A percentile compares a stretch with the other conserved stretches of the same genome.
Conservation (phyloP, 2,113 vertebrate species). For the Calidris pygmaea region DNA sequence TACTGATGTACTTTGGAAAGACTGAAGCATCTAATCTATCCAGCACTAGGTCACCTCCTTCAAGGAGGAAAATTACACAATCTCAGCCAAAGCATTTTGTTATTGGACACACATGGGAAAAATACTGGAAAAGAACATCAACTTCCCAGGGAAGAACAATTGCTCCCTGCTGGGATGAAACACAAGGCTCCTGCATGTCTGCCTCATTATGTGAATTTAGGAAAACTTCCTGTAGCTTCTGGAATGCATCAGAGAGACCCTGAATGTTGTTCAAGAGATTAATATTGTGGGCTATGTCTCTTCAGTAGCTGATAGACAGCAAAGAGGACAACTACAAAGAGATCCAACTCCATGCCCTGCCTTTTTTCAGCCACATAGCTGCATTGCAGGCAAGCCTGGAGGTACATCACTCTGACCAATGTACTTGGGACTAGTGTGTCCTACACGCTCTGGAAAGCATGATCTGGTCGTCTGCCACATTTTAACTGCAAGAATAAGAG, state of each 20-base stretch:
- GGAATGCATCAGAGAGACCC: neutral
- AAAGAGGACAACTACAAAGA: neutral
- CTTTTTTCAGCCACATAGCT: neutral
- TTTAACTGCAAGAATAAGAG: neutral
- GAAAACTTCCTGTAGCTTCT: neutral
- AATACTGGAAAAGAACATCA: conserved; percentile 1
- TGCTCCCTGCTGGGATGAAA: neutral
- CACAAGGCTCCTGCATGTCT: neutral
- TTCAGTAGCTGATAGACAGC: neutral
- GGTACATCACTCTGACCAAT: neutral
- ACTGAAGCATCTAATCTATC: neutral
- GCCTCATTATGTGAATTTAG: conserved; percentile 18
- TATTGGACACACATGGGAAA: neutral
- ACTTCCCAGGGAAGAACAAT: neutral
- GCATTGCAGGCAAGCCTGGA: neutral
- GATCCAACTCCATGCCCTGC: neutral
- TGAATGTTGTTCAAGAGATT: neutral
- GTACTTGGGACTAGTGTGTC: neutral
- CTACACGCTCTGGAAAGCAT: neutral
- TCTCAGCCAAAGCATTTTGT: neutral
- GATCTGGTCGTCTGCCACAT: neutral
- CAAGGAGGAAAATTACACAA: neutral
- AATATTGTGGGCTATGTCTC: neutral
- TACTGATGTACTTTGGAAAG: neutral
- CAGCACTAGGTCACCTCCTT: neutral